A percentile compares a stretch with the other conserved stretches of the same genome.
Conservation (phyloP, 2,888 invertebrate species). For the Apodemia hepburni region DNA sequence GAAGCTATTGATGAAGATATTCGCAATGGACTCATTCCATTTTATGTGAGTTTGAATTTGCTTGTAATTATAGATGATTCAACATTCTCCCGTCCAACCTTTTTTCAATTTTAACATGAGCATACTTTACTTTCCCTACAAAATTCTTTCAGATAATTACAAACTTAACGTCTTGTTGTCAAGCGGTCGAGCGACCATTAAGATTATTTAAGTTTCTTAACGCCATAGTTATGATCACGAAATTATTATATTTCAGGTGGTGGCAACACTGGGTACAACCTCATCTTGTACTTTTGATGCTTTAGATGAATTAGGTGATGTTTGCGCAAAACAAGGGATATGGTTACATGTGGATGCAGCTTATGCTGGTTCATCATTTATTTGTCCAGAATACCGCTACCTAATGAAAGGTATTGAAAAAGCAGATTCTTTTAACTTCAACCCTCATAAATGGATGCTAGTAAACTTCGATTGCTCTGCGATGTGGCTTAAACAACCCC, state of each 20-base stretch:
- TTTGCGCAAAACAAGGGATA: constrained; percentile 87
- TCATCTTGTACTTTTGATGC: constrained; percentile 97
- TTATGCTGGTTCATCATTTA: constrained; percentile 97
- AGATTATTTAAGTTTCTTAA: no score
- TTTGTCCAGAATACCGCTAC: constrained; percentile 97
- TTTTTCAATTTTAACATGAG: background rate
- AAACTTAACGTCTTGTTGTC: no score
- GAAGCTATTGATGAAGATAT: constrained; percentile 92
- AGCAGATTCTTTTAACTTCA: constrained; percentile 98
- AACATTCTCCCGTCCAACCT: background rate
- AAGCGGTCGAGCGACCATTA: no score
- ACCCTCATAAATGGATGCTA: constrained; percentile 99
- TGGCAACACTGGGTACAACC: constrained; percentile 96
- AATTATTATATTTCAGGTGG: constrained; percentile 74
- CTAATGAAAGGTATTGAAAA: constrained; percentile 93
- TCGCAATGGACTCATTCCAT: constrained; percentile 95
- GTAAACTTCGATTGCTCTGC: constrained; percentile 99
- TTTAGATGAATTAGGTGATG: constrained; percentile 93
- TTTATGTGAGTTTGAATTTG: constrained; percentile 86
- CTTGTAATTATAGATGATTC: background rate
- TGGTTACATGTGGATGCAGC: constrained; percentile 99
- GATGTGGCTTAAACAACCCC: constrained; percentile 96
- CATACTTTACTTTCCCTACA: no score
- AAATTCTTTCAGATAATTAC: no score
- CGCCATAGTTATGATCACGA: no score